phyloP scores from a whole-genome alignment of 2,888 invertebrate species.

The Stegana nigrithorax region DNA sequence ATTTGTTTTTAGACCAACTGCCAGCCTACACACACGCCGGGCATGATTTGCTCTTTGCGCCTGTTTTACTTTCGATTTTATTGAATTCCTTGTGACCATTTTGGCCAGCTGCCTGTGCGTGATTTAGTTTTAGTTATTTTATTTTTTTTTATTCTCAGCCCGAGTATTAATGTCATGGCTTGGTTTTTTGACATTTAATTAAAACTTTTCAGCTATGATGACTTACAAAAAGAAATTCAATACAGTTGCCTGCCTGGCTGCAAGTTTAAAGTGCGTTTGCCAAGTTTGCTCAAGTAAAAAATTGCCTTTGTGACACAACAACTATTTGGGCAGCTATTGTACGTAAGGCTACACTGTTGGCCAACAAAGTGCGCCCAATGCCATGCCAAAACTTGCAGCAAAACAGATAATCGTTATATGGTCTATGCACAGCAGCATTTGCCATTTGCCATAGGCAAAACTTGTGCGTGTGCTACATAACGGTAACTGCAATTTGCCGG shows the following conservation, averaged over 20 bases:
- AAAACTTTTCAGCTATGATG: constrained; percentile 7
- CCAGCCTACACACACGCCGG: no score
- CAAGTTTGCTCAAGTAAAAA: constrained; percentile 10
- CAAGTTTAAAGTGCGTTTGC: background rate
- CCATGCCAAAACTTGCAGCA: no score
- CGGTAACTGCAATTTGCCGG: no score
- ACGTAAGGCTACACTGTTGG: no score
- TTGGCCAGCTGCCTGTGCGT: background rate
- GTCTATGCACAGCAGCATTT: no score
- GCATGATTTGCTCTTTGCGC: constrained; percentile 14
- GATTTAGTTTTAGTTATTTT: background rate
- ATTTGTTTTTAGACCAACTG: no score
- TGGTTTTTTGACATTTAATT: constrained; percentile 13
- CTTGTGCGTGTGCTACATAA: no score
- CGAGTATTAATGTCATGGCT: background rate
- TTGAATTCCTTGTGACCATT: background rate
- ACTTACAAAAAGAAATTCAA: background rate
- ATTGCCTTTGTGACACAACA: constrained; percentile 9
- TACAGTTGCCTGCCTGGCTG: background rate
- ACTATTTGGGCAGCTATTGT: no score
- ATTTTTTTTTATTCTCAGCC: background rate
- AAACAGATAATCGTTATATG: no score
- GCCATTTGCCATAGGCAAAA: no score
- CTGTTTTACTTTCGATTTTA: constrained; percentile 9
- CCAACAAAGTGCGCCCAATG: no score